phyloP scores from a whole-genome alignment of 2,888 invertebrate species.

The Stenurella melanura region DNA sequence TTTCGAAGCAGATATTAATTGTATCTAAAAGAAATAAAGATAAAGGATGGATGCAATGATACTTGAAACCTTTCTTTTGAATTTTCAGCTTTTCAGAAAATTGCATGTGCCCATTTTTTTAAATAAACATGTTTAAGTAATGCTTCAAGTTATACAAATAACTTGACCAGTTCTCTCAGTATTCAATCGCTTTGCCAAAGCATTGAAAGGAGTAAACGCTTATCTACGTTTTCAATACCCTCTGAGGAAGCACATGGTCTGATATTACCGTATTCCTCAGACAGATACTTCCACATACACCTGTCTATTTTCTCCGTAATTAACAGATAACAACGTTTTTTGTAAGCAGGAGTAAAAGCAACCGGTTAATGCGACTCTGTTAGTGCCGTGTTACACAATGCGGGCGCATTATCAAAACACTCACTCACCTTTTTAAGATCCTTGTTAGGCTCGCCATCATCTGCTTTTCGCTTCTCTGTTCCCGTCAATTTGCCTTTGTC shows the following conservation, averaged over 20 bases:
- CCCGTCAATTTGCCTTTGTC: slow-evolving; percentile 81
- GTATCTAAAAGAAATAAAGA: too few relatives aligned
- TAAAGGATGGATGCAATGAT: too few relatives aligned
- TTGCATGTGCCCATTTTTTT: too few relatives aligned
- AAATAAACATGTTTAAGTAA: too few relatives aligned
- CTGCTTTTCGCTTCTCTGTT: slow-evolving; percentile 89
- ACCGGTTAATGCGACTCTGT: slow-evolving; percentile 1
- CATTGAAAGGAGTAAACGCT: too few relatives aligned
- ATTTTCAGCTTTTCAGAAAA: too few relatives aligned
- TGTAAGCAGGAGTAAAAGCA: slow-evolving; percentile 7
- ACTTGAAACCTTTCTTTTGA: too few relatives aligned
- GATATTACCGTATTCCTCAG: neutral
- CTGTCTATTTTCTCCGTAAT: slow-evolving; percentile 39
- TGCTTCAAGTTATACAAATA: too few relatives aligned
- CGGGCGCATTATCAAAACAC: slow-evolving; percentile 46
- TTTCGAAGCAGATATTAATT: too few relatives aligned
- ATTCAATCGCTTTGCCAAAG: too few relatives aligned
- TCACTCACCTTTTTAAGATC: slow-evolving; percentile 87
- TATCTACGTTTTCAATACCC: too few relatives aligned
- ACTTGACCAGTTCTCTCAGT: too few relatives aligned
- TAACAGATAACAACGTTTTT: slow-evolving; percentile 41
- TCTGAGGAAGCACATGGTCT: neutral
- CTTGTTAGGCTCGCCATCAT: slow-evolving; percentile 87
- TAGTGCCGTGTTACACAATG: slow-evolving; percentile 37
- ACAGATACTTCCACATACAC: neutral